Conservation (phyloP, 2,888 invertebrate genomes). For the Cataglyphis cursor region DNA sequence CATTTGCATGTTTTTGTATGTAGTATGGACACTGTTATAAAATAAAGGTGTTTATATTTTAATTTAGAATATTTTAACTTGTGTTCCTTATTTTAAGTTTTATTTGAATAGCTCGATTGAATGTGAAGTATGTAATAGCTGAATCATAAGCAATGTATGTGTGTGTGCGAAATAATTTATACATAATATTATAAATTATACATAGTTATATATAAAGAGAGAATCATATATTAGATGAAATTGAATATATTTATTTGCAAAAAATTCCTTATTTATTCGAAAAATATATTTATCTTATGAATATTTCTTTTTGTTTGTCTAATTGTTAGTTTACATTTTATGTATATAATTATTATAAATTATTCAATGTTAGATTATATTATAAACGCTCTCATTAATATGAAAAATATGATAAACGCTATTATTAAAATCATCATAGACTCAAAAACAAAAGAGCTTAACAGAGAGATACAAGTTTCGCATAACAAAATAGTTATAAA, state of each 20-base stretch:
- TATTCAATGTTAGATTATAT: neutral
- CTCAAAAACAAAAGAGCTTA: neutral
- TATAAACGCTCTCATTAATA: neutral
- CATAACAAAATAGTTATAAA: neutral
- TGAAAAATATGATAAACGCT: neutral
- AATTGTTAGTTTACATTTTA: neutral
- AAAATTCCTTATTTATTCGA: neutral
- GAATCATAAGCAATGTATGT: neutral
- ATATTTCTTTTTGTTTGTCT: neutral
- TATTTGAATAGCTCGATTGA: neutral
- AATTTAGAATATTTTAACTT: conserved; percentile 72
- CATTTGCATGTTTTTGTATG: conserved; percentile 65
- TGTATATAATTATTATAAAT: neutral
- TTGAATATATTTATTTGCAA: neutral
- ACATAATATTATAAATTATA: neutral
- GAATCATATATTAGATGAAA: conserved; percentile 1
- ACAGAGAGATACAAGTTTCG: neutral
- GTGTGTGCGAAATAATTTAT: neutral
- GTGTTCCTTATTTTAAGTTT: conserved; percentile 65
- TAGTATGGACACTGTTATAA: conserved; percentile 66
- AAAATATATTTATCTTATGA: neutral
- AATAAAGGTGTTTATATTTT: conserved; percentile 74
- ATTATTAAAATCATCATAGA: conserved; percentile 7
- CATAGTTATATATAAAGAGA: neutral
- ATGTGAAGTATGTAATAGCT: neutral